Base-by-base conservation (phyloP, 2,797 vertebrate species). In the Microctenopoma stevenorrisi region DNA sequence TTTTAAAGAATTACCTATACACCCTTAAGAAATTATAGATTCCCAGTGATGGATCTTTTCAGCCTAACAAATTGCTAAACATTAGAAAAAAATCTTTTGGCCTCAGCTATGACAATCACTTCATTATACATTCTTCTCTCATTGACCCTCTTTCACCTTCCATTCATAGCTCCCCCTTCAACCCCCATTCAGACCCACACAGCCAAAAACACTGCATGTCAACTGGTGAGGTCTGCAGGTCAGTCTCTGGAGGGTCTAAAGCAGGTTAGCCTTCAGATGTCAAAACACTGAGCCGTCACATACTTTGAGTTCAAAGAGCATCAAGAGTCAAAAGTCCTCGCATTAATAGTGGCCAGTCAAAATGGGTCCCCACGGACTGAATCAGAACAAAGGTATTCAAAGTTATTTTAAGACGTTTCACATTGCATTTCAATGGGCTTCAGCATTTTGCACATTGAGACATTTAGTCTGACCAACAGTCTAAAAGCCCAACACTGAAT, bases 251-350 rank as follows among this genome's bases (percentile, higher is more conserved):
- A 61, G 49, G 50, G 51, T 78, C 57, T 43, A 49, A 46, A 40
- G 48, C 61, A n/a, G 54, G 58, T 76, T 69, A 56, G 72, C 72
- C 79, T 72, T 80, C 79, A 56, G 52, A 79, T 62, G 74, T 82
- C 79, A 76, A 49, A 61, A 16, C 48, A 18, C 38, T 64, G 68
- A 61, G 51, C 61, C 22, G 26, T 55, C 64, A 52, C 58, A 74
- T 63, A 48, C 30, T 59, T 56, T 47, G 7, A 68, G 48, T 70
- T 81, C 73, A 73, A 82, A 80, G 66, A 71, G 49, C 63, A 50
- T n/a, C 28, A 42, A 49, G 33, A 78, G 56, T 76, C 50, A 71
- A 54, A 80, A 61, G 51, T 33, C 13, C 50, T 26, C 18, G 44
- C 14, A 15, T 55, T 42, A 60, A 66, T 16, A 47, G n/a, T 14